Conservation (phyloP, 2,888 invertebrate species). For the Ennomos quercinarius region DNA sequence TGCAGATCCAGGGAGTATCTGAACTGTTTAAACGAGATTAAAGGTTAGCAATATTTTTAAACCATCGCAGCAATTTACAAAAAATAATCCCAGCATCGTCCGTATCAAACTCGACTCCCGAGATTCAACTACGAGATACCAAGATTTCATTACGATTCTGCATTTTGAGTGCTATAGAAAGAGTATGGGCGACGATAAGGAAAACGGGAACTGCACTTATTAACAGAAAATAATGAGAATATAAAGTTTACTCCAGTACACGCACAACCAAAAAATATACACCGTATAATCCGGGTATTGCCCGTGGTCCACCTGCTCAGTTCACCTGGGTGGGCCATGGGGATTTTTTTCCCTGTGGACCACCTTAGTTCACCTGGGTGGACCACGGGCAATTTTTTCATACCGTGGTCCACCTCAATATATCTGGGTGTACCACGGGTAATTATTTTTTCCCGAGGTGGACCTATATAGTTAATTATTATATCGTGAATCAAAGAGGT, state of each 20-base stretch:
- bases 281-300: too few species aligned
- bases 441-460: too few species aligned
- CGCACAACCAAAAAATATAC: too few species aligned
- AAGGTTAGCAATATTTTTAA: neutral
- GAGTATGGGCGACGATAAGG: conserved; percentile 8
- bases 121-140: conserved; percentile 26
- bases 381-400: too few species aligned
- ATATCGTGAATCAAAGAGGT: too few species aligned
- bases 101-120: conserved; percentile 27
- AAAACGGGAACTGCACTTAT: neutral
- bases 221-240: neutral
- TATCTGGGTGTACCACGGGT: too few species aligned
- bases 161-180: conserved; percentile 20
- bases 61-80: conserved; percentile 24
- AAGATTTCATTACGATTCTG: conserved; percentile 38
- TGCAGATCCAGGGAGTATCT: neutral
- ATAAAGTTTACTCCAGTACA: neutral
- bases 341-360: too few species aligned
- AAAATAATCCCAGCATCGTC: conserved; percentile 28
- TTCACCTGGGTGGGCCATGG: too few species aligned
- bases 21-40: conserved; percentile 1
- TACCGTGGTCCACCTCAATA: too few species aligned
- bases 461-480: too few species aligned
- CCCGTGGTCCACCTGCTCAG: too few species aligned
- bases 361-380: too few species aligned